Conservation (phyloP, 23 tunicate species). For the Diplosoma virens region DNA sequence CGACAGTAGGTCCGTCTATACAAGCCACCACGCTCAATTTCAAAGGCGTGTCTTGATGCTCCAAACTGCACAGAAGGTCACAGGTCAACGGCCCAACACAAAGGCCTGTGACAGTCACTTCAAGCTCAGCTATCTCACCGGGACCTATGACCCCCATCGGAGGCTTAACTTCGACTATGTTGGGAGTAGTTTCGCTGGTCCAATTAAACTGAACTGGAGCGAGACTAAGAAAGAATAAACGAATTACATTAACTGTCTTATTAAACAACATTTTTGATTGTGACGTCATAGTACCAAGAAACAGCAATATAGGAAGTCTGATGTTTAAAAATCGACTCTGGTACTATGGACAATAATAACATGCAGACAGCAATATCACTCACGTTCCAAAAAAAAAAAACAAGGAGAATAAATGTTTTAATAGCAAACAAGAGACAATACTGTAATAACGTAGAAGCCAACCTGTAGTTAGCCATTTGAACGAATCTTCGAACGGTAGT, state of each 20-base stretch:
- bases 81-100: slow-evolving; percentile 53
- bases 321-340: too few species aligned
- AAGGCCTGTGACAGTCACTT: slow-evolving; percentile 74
- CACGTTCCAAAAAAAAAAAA: too few species aligned
- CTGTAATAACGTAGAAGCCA: background rate
- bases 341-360: too few species aligned
- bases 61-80: slow-evolving; percentile 48
- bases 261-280: too few species aligned
- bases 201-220: slow-evolving; percentile 82
- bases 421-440: too few species aligned
- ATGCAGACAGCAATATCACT: too few species aligned
- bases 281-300: too few species aligned
- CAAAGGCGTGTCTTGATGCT: slow-evolving; percentile 65
- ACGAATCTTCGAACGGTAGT: slow-evolving; percentile 72
- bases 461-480: slow-evolving; percentile 89
- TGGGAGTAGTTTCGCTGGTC: slow-evolving; percentile 51
- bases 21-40: slow-evolving; percentile 39
- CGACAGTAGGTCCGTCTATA: slow-evolving; percentile 72
- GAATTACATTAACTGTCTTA: too few species aligned
- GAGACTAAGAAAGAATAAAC: slow-evolving; percentile 41
- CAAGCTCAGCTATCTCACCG: slow-evolving; percentile 72
- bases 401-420: too few species aligned
- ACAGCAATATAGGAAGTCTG: too few species aligned
- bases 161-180: slow-evolving; percentile 83
- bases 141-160: slow-evolving; percentile 77